phyloP scores from a whole-genome alignment of 2,797 vertebrate genomes.

The Anas capensis region DNA sequence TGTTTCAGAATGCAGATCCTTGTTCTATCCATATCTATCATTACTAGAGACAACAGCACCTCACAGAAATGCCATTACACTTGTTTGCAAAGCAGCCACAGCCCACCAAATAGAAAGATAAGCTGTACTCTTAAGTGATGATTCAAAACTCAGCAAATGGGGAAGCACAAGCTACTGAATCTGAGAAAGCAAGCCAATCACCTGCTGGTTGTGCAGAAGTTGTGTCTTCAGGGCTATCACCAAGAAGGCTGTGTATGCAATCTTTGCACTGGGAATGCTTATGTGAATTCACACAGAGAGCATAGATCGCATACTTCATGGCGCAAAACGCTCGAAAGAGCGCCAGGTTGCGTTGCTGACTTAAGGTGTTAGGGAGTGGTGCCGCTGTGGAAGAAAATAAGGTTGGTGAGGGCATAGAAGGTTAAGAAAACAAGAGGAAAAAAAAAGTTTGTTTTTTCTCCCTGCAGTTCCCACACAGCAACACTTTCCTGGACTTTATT shows the following conservation, averaged over 20 bases:
- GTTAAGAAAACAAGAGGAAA: not conserved
- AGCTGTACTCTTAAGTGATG: not conserved
- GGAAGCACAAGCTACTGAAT: not conserved
- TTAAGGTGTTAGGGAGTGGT: slow-evolving; percentile 55
- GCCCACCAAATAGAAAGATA: not conserved
- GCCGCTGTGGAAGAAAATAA: slow-evolving; percentile 32
- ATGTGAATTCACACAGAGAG: slow-evolving; percentile 91
- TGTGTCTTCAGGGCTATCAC: slow-evolving; percentile 53
- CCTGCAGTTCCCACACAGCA: not conserved
- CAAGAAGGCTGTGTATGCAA: slow-evolving; percentile 61
- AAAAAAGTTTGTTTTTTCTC: no score
- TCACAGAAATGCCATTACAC: not conserved
- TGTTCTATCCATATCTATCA: not conserved
- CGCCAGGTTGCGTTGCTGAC: slow-evolving; percentile 83
- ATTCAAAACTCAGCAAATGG: not conserved
- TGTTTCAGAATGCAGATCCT: not conserved
- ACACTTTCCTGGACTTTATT: not conserved
- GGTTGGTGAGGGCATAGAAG: not conserved
- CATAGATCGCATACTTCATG: slow-evolving; percentile 95
- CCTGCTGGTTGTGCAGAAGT: slow-evolving; percentile 8
- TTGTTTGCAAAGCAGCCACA: not conserved
- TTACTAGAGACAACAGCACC: not conserved
- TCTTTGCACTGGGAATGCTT: slow-evolving; percentile 79
- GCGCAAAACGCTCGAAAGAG: slow-evolving; percentile 94
- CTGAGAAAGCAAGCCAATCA: slow-evolving; percentile 42